Evolutionary conservation across 2,113 vertebrate species (phyloP).

Genomic region (Nasalis larvatus): DNA sequence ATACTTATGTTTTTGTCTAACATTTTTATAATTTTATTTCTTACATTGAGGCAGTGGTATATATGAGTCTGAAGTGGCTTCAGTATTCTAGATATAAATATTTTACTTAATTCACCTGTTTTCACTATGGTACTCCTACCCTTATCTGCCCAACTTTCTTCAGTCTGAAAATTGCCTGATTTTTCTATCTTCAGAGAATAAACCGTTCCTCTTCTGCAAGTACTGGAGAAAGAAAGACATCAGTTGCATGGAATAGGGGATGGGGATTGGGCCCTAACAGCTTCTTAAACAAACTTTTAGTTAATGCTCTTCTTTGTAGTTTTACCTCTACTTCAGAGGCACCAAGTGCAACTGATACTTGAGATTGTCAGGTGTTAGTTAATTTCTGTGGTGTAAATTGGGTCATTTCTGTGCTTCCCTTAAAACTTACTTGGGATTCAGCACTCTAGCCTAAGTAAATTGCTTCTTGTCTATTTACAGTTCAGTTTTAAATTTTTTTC

Average conservation of each 20-base stretch:
- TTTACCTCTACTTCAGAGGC: neutral
- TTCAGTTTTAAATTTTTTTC: neutral
- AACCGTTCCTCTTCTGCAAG: neutral
- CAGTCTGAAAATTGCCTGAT: neutral
- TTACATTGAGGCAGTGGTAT: neutral
- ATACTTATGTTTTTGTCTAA: neutral
- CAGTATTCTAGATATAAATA: neutral
- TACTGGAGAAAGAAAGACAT: neutral
- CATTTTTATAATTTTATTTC: neutral
- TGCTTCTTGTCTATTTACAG: neutral
- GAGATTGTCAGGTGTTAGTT: neutral
- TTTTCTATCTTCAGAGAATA: neutral
- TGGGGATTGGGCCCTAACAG: neutral
- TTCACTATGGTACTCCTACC: neutral
- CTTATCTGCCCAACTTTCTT: neutral
- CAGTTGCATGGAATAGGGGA: fast-evolving
- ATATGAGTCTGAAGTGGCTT: neutral
- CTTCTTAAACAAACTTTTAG: neutral
- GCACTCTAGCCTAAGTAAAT: neutral
- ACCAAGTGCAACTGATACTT: neutral
- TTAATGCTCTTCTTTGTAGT: neutral
- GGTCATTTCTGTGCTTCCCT: neutral
- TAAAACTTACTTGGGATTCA: neutral
- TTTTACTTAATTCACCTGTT: neutral
- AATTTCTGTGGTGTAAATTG: neutral